Base-by-base conservation (phyloP, 23 tunicate genomes). In the Ciona savignyi region DNA sequence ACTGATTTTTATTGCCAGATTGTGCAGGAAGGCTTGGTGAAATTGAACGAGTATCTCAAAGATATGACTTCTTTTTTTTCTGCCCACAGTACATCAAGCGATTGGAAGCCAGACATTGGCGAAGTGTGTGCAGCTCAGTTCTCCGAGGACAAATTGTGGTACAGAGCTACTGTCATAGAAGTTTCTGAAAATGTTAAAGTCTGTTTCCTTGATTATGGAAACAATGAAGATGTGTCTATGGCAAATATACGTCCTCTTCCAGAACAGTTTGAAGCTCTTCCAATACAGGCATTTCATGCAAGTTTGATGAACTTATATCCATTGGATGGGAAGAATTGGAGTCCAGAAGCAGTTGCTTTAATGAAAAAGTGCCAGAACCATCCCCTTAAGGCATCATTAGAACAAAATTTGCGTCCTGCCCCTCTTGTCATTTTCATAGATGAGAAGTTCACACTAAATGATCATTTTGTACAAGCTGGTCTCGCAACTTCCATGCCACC, bases 201-300 rank as follows among this genome's bases (percentile, higher is more conserved):
- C 3, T 33, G 33, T 1, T 77, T 62, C 67, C n/a, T 77, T 29
- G 82, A 77, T 48, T 77, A 62, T 77, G 82, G 82, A 48, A 77
- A 77, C 34, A 24, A 34, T 2, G 74, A 71, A 22, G 25, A 67
- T 3, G 82, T 77, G 11, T 21, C 33, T 35, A 6, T 22, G 24
- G 23, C n/a, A 19, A 33, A 77, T 34, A 19, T 77, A 2, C 82
- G 33, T 3, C 65, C 70, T 3, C 28, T 77, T 30, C 74, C 82
- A 3, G 24, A 26, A 21, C 61, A 77, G 15, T 77, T 34, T 68
- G 3, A 29, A 21, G n/a, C 35, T 9, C 49, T 77, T 20, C 74
- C 74, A 22, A 48, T 77, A 30, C 82, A 77, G 48, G 31, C 74
- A 24, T 68, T 67, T 20, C 25, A 42, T 27, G 82, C 82, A 33